phyloP scores from a whole-genome alignment of 1,140 invertebrate species.

The Trinorchestia longiramus region DNA sequence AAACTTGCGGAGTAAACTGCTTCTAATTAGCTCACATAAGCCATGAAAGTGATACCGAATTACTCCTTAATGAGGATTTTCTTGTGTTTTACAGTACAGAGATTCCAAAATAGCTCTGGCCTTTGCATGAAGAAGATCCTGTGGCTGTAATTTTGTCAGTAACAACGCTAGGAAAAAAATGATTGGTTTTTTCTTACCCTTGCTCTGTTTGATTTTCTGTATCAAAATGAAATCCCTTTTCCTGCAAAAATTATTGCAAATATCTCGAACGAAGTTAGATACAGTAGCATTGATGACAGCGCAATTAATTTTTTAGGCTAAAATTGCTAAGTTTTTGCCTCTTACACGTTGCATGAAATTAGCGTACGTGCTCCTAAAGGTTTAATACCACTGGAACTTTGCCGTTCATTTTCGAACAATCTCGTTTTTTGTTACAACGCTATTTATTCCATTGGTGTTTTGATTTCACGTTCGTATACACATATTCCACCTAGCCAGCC shows the following conservation, averaged over 20 bases:
- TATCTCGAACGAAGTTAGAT: background rate
- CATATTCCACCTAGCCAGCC: too few relatives aligned
- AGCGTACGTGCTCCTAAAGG: too few relatives aligned
- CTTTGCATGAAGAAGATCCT: background rate
- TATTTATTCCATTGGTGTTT: too few relatives aligned
- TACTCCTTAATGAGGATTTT: background rate
- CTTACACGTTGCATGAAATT: too few relatives aligned
- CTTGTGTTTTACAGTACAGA: background rate
- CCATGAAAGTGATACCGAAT: background rate
- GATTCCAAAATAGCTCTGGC: background rate
- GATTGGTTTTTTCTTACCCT: background rate
- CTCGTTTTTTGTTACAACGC: too few relatives aligned
- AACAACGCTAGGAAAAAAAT: background rate
- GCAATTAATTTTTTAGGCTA: background rate
- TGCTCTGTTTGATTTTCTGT: background rate
- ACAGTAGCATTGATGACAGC: background rate
- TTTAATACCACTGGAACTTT: too few relatives aligned
- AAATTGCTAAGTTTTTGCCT: too few relatives aligned
- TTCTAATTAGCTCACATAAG: background rate
- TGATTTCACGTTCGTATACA: too few relatives aligned
- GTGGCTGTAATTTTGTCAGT: background rate
- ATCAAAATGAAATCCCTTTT: background rate
- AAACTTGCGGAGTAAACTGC: too few relatives aligned
- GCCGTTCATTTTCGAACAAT: too few relatives aligned
- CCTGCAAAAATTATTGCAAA: background rate